phyloP scores from a whole-genome alignment of 2,113 vertebrate species.

The Brienomyrus longianalis region DNA sequence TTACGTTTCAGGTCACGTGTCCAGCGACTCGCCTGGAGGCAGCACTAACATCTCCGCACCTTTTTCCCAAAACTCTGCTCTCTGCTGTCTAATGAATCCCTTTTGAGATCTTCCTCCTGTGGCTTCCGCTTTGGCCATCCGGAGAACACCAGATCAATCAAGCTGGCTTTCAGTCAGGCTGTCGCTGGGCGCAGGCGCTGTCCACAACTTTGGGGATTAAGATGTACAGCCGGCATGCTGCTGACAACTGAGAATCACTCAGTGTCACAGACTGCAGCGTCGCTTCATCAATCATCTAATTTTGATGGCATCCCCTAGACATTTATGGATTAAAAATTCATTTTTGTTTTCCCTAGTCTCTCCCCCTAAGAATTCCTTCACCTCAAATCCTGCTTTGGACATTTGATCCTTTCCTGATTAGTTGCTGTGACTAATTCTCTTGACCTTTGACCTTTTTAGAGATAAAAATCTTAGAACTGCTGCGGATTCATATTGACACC shows the following conservation, averaged over 20 bases:
- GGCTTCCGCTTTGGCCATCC: constrained; percentile 7
- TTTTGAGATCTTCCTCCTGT: not conserved
- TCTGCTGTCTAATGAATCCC: constrained; percentile 14
- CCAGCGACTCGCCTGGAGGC: constrained; percentile 26
- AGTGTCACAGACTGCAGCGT: not conserved
- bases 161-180: not conserved
- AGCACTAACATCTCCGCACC: not conserved
- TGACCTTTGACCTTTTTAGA: constrained; percentile 35
- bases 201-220: not conserved
- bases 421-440: constrained; percentile 26
- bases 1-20: constrained; percentile 31
- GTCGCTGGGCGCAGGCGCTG: not conserved
- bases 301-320: not conserved
- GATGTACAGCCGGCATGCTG: not conserved
- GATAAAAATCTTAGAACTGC: constrained; percentile 2
- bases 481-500: not conserved
- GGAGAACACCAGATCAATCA: constrained; percentile 22
- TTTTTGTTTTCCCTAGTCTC: constrained; percentile 26
- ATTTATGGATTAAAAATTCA: constrained; percentile 19
- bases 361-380: not conserved
- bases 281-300: not conserved
- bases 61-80: not conserved
- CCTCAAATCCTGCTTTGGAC: constrained; percentile 17
- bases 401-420: constrained; percentile 34
- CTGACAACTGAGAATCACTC: not conserved